Percentiles rank a stretch among this genome's conserved stretches.
phyloP scores from a whole-genome alignment of 2,888 invertebrate genomes.

The Rotaria macrura region DNA sequence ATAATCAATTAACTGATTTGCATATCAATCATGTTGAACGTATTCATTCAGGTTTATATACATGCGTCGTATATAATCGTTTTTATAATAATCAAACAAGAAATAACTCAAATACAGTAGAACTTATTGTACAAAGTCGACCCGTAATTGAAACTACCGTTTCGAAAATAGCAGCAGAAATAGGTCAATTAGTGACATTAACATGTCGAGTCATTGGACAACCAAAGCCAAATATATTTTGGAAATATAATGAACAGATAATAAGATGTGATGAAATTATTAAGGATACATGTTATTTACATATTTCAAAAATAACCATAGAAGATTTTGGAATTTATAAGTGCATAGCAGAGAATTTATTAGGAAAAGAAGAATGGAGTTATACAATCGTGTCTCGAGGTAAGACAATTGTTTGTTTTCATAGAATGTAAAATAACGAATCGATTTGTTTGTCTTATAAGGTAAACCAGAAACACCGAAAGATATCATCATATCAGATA shows the following conservation, averaged over 20 bases:
- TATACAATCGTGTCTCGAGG: background rate
- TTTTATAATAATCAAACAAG: background rate
- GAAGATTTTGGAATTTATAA: background rate
- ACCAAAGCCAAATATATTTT: background rate
- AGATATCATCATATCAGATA: background rate
- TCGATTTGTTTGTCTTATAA: background rate
- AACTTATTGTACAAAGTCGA: conserved; percentile 16
- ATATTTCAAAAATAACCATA: background rate
- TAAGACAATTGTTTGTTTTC: background rate
- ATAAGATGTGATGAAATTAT: background rate
- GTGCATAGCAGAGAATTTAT: conserved; percentile 4
- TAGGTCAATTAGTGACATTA: background rate
- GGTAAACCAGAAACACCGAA: conserved; percentile 2
- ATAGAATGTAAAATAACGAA: too few relatives aligned
- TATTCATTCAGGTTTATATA: background rate
- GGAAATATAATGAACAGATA: background rate
- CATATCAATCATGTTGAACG: background rate
- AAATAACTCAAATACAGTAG: background rate
- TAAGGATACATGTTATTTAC: background rate
- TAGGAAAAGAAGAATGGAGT: conserved; percentile 12
- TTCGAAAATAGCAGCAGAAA: conserved; percentile 10
- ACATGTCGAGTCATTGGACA: background rate
- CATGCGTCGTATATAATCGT: background rate
- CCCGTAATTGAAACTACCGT: background rate
- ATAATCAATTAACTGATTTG: background rate